These are phyloP conservation scores for Drosophila miranda DNA, from an alignment of 1,140 invertebrate genomes.

Conservation along the genomic window DNA sequence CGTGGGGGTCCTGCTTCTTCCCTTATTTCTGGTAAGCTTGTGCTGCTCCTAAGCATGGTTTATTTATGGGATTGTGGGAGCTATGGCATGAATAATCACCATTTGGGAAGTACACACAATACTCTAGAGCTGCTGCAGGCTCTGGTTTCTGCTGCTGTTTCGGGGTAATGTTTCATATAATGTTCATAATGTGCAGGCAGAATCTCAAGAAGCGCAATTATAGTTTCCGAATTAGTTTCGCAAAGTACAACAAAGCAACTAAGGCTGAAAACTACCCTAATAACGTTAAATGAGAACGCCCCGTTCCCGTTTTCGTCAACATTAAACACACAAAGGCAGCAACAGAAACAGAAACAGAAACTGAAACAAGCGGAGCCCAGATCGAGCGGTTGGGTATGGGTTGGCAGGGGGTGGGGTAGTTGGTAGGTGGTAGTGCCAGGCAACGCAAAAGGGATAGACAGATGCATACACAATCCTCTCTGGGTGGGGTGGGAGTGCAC, in stretches of 20 bases:
- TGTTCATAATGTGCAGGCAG: slow-evolving; percentile 31
- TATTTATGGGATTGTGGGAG: no score
- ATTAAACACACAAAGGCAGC: slow-evolving; percentile 16
- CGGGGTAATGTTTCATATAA: no score
- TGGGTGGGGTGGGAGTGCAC: no score
- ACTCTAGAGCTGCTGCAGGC: neutral
- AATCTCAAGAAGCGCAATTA: slow-evolving; percentile 68
- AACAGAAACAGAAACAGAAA: slow-evolving; percentile 12
- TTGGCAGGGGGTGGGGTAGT: no score
- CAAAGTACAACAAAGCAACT: no score
- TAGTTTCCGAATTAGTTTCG: slow-evolving; percentile 59
- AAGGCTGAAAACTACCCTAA: no score
- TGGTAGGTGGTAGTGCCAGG: no score
- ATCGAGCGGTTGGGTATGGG: slow-evolving; percentile 7
- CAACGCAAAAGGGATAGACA: slow-evolving; percentile 26
- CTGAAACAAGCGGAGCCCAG: slow-evolving; percentile 23
- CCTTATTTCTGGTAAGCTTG: no score
- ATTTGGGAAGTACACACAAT: no score
- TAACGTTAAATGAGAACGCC: slow-evolving; percentile 40
- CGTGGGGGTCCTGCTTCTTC: no score
- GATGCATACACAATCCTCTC: slow-evolving; percentile 13
- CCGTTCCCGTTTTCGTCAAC: slow-evolving; percentile 31
- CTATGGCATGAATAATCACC: no score
- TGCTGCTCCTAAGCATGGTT: no score
- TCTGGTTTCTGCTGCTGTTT: slow-evolving; percentile 8